A percentile compares a stretch with the other conserved stretches of the same genome.
Evolutionary conservation across 1,140 invertebrate genomes (phyloP).

Genomic region (Oncopodura yosiiana): DNA sequence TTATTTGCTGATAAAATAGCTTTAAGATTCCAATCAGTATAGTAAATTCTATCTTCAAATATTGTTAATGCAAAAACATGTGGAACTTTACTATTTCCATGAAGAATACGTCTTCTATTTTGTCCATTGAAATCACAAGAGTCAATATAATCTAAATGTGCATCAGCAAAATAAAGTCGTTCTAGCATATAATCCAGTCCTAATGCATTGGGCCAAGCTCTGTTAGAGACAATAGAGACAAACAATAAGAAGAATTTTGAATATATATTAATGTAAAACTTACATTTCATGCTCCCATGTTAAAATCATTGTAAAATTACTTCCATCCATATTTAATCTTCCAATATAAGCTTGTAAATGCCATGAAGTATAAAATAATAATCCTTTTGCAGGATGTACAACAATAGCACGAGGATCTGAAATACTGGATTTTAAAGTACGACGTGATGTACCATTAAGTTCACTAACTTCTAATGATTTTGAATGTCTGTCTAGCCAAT

Average conservation of each 20-base stretch:
- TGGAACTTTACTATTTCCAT: conserved; percentile 62
- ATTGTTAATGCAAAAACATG: conserved; percentile 89
- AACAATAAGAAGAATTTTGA: too few relatives aligned
- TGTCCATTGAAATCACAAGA: conserved; percentile 82
- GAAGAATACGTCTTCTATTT: conserved; percentile 68
- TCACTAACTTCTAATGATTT: conserved; percentile 88
- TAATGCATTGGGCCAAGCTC: conserved; percentile 94
- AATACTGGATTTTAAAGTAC: conserved; percentile 75
- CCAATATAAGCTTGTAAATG: conserved; percentile 91
- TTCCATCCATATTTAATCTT: conserved; percentile 95
- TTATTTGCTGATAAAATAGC: conserved; percentile 76
- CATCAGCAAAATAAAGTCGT: conserved; percentile 92
- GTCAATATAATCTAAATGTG: conserved; percentile 95
- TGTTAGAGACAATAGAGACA: too few relatives aligned
- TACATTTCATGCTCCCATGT: conserved; percentile 90
- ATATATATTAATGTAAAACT: too few relatives aligned
- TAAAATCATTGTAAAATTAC: conserved; percentile 76
- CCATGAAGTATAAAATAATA: conserved; percentile 93
- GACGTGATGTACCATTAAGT: conserved; percentile 80
- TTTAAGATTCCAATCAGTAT: conserved; percentile 97
- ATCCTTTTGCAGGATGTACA: conserved; percentile 88
- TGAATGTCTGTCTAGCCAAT: conserved; percentile 93
- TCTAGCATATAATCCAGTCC: conserved; percentile 95
- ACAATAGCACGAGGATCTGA: conserved; percentile 86
- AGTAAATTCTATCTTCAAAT: conserved; percentile 90